Percentiles rank a stretch among this genome's conserved stretches.
Evolutionary conservation across 2,113 vertebrate species (phyloP).

Genomic region (Antennarius striatus): DNA sequence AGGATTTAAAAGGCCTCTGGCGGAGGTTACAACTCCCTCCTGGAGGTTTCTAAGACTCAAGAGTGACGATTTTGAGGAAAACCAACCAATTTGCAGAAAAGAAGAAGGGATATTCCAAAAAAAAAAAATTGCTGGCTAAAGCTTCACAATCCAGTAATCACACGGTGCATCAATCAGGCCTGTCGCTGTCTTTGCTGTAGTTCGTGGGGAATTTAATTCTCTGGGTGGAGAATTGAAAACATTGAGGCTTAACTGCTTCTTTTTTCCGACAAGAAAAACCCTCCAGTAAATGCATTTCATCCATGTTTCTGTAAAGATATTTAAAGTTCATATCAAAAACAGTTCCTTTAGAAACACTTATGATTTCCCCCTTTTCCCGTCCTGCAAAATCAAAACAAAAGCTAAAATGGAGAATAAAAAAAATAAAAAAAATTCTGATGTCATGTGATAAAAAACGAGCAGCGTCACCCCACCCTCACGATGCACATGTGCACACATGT

Average conservation of each 20-base stretch:
- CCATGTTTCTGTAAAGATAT: no score
- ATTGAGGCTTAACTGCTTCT: not conserved
- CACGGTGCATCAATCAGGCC: slow-evolving; percentile 82
- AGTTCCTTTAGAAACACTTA: no score
- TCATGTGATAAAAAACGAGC: slow-evolving; percentile 37
- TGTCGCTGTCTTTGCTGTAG: slow-evolving; percentile 81
- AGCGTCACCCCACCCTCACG: slow-evolving; percentile 50
- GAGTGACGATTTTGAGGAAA: slow-evolving; percentile 83
- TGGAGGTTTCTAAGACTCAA: slow-evolving; percentile 82
- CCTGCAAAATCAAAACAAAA: slow-evolving; percentile 3
- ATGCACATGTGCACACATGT: slow-evolving; percentile 64
- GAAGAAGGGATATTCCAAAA: slow-evolving; percentile 62
- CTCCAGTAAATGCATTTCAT: no score
- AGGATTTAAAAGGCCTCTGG: slow-evolving; percentile 88
- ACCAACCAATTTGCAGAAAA: slow-evolving; percentile 77
- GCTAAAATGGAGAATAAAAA: not conserved
- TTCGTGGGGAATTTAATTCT: slow-evolving; percentile 70
- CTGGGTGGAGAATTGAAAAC: slow-evolving; percentile 47
- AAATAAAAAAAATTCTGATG: slow-evolving; percentile 11
- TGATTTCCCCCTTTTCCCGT: not conserved
- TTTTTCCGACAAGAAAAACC: no score
- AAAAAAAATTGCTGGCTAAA: slow-evolving; percentile 69
- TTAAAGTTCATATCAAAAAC: no score
- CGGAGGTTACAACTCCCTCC: slow-evolving; percentile 83
- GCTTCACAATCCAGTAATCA: slow-evolving; percentile 65